phyloP scores from a whole-genome alignment of 2,888 invertebrate genomes.

The Lumbricus terrestris region DNA sequence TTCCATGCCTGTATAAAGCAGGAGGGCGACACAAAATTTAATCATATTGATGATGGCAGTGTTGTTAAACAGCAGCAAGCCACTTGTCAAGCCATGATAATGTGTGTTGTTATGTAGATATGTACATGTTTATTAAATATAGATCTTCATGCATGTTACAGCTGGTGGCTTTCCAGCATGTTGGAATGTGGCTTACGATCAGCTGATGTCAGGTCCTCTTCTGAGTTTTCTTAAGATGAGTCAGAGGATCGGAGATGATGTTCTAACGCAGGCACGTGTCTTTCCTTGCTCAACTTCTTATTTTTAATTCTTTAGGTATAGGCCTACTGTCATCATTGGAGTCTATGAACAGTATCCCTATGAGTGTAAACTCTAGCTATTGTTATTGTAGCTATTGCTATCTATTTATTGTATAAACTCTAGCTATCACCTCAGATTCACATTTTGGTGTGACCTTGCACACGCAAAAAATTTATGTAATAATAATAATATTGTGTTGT shows the following conservation, averaged over 20 bases:
- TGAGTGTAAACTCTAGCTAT: not conserved
- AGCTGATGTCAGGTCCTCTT: not conserved
- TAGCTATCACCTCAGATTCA: no score
- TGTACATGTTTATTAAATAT: not conserved
- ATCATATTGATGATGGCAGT: no score
- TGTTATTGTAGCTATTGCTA: no score
- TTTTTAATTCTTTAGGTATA: not conserved
- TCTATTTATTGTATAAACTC: no score
- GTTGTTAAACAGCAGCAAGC: no score
- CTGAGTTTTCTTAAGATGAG: not conserved
- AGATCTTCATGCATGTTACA: not conserved
- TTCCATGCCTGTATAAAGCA: no score
- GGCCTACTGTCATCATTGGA: no score
- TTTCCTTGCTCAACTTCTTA: not conserved
- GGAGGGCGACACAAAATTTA: no score
- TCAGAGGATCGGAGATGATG: not conserved
- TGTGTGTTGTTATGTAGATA: not conserved
- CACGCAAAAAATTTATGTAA: no score
- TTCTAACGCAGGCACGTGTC: not conserved
- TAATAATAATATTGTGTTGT: no score
- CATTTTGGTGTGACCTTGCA: no score
- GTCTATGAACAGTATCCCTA: not conserved
- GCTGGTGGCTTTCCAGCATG: not conserved
- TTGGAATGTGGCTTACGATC: not conserved
- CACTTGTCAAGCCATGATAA: no score